Evolutionary conservation across 1,140 invertebrate genomes (phyloP).

Genomic region (Anoplolepis gracilipes): DNA sequence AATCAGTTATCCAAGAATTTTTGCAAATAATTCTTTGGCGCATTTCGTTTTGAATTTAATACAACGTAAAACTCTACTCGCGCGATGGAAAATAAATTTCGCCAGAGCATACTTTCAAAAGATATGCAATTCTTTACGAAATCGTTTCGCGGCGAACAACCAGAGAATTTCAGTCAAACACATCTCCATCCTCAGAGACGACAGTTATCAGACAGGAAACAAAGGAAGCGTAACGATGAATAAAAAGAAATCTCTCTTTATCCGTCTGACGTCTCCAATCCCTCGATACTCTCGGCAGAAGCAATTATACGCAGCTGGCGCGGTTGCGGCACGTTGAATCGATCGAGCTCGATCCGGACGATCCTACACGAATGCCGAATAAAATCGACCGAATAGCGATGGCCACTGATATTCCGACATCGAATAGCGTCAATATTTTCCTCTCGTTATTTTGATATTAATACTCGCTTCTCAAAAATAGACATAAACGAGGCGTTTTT

Average conservation of each 20-base stretch:
- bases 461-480: not conserved
- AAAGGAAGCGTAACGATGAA: conserved; percentile 54
- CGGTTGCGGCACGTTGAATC: conserved; percentile 39
- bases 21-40: not conserved
- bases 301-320: conserved; percentile 60
- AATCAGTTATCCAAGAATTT: not conserved
- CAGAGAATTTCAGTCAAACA: conserved; percentile 25
- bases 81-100: conserved; percentile 17
- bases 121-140: conserved; percentile 22
- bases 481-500: not conserved
- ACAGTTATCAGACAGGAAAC: conserved; percentile 58
- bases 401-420: not conserved
- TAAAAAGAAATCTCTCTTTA: conserved; percentile 52
- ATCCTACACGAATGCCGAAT: conserved; percentile 21
- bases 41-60: not conserved
- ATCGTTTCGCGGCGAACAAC: conserved; percentile 4
- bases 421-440: conserved; percentile 3
- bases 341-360: conserved; percentile 39
- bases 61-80: not conserved
- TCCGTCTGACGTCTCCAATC: conserved; percentile 47
- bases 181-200: conserved; percentile 41
- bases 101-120: not conserved
- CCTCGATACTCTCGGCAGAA: conserved; percentile 50
- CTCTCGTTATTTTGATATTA: conserved; percentile 32
- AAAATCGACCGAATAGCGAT: conserved; percentile 34